Base-by-base conservation (phyloP, 1,140 invertebrate genomes). In the Trichomalopsis sarcophagae region DNA sequence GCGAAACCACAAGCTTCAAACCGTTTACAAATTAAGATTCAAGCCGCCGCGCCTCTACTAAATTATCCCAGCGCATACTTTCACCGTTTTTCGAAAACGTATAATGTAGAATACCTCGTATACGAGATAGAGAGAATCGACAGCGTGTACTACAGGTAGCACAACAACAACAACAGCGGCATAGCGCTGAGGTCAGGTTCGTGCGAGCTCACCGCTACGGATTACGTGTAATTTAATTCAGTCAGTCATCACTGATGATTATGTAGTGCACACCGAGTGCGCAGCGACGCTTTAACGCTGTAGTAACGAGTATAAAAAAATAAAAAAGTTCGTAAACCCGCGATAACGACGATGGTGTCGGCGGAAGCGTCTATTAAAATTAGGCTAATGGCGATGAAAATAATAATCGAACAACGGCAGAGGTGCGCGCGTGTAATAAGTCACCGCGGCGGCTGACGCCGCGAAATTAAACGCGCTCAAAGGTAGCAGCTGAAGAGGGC, bases 211-310 rank as follows among this genome's bases (percentile, higher is more conserved):
- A 21, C 4, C 21, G 17, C 55, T 4, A 44, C 50, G 71, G 90
- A 91, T 92, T 91, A 90, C 84, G 84, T 90, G 90, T 92, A 91
- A 93, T 92, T 91, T 91, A 91, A 92, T 91, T 92, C 91, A 92
- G 89, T 91, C 89, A 89, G 89, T 90, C 85, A 87, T 91, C 88
- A 76, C 88, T 91, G 90, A 89, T 87, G 90, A 91, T 92, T 91
- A 91, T 87, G 88, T 87, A 87, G 89, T 79, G 40, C 2, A 62
- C 3, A 27, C 36, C 47, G 88, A 87, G 89, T 77, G 50, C 7
- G 50, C 1, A 27, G 82, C 27, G 75, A 55, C 75, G 36, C 50
- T 9, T 73, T 36, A 33, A 68, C 40, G 14, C 66, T 66, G 33
- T 4, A 36, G 33, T 0, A 6, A 1, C 44, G 36, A 33, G 73